These are phyloP conservation scores for Trisateles emortualis DNA, from an alignment of 2,888 invertebrate species.

Conservation along the genomic window DNA sequence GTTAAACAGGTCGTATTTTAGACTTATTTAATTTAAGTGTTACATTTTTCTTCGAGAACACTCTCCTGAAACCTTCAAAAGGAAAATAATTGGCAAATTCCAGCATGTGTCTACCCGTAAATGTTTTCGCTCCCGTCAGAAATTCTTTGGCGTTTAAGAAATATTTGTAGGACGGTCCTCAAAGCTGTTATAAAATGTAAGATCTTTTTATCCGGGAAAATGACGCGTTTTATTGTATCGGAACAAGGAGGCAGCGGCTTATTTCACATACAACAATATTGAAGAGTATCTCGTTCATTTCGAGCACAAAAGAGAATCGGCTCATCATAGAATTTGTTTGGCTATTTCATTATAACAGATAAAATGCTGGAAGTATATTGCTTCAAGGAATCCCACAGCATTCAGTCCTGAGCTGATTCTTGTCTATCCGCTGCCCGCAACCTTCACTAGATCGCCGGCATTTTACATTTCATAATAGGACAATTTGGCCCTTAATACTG, in stretches of 20 bases:
- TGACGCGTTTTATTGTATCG: conserved; percentile 10
- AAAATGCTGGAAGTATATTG: no score
- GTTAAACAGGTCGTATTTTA: conserved; percentile 11
- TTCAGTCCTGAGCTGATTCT: no score
- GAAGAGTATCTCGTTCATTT: no score
- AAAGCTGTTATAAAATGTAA: conserved; percentile 42
- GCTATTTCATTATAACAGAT: no score
- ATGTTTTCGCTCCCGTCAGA: conserved; percentile 41
- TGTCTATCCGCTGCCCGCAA: no score
- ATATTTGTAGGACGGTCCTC: conserved; percentile 36
- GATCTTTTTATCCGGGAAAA: conserved; percentile 35
- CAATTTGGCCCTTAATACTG: no score
- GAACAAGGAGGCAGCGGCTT: not conserved
- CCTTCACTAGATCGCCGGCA: no score
- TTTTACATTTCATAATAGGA: no score
- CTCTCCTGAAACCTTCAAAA: conserved; percentile 30
- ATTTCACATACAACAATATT: no score
- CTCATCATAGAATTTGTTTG: no score
- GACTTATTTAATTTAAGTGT: conserved; percentile 36
- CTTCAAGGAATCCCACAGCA: no score
- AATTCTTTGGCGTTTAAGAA: conserved; percentile 45
- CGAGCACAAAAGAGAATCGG: no score
- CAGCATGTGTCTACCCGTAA: conserved; percentile 47
- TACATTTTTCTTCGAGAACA: conserved; percentile 25
- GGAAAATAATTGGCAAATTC: conserved; percentile 48